Conservation (phyloP, 2,888 invertebrate genomes). For the Agriopis aurantiaria region DNA sequence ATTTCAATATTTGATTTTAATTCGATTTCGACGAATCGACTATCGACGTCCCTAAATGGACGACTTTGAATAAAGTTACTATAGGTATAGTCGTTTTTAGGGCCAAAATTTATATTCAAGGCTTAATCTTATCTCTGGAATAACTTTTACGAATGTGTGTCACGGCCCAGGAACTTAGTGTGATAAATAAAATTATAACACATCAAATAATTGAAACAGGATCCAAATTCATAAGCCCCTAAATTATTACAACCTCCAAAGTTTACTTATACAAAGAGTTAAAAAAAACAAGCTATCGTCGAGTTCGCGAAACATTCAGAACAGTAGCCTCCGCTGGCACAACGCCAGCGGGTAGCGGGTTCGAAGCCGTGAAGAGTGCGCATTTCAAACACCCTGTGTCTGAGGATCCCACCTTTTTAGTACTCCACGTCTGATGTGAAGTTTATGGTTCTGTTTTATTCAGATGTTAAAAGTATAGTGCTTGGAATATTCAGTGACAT, state of each 20-base stretch:
- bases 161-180: too few relatives aligned
- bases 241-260: not conserved
- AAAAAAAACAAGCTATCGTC: slow-evolving; percentile 19
- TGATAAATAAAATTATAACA: too few relatives aligned
- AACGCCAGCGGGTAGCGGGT: slow-evolving; percentile 19
- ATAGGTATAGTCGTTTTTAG: too few relatives aligned
- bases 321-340: slow-evolving; percentile 19
- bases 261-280: not conserved
- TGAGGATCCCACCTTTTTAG: slow-evolving; percentile 12
- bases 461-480: not conserved
- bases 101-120: too few relatives aligned
- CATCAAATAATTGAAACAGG: too few relatives aligned
- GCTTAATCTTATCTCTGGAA: too few relatives aligned
- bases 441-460: slow-evolving; percentile 21
- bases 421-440: slow-evolving; percentile 9
- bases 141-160: too few relatives aligned
- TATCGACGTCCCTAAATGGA: too few relatives aligned
- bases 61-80: too few relatives aligned
- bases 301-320: slow-evolving; percentile 8
- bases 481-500: not conserved
- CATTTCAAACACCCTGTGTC: slow-evolving; percentile 14
- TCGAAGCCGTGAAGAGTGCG: slow-evolving; percentile 17
- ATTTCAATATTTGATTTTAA: too few relatives aligned
- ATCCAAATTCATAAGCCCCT: too few relatives aligned
- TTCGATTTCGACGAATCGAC: too few relatives aligned